phyloP scores from a whole-genome alignment of 2,797 vertebrate genomes.

The Strix occidentalis region DNA sequence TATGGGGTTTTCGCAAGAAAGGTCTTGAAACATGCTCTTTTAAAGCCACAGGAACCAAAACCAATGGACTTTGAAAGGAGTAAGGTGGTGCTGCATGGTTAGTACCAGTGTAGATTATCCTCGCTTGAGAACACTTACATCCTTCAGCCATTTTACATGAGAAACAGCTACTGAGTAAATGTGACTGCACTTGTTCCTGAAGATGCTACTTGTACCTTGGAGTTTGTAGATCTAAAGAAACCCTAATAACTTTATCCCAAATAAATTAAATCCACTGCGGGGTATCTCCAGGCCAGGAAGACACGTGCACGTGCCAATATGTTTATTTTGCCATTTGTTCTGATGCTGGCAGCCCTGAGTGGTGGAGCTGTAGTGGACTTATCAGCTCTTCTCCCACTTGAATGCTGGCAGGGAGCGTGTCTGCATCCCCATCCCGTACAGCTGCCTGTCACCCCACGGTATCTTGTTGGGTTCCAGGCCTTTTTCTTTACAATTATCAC shows the following conservation, averaged over 20 bases:
- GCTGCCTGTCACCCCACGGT: not conserved
- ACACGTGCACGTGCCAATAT: not conserved
- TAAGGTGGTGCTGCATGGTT: not conserved
- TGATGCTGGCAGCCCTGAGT: not conserved
- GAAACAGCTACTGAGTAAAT: not conserved
- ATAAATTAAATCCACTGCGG: not conserved
- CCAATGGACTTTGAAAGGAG: not conserved
- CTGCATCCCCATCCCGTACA: not conserved
- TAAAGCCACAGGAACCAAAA: constrained; percentile 1
- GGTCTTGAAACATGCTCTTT: not conserved
- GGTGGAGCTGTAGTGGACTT: not conserved
- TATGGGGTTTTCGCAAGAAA: not conserved
- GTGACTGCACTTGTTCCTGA: not conserved
- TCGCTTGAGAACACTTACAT: not conserved
- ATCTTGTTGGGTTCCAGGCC: constrained; percentile 38
- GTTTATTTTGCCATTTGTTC: constrained; percentile 32
- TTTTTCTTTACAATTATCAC: constrained; percentile 36
- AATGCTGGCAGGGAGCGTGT: not conserved
- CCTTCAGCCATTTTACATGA: not conserved
- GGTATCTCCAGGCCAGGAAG: not conserved
- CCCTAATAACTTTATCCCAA: not conserved
- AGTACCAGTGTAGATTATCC: not conserved
- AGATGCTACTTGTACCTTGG: not conserved
- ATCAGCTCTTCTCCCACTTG: constrained; percentile 38
- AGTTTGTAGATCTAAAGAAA: not conserved